Base-by-base conservation (phyloP, 2,888 invertebrate genomes). In the Oasisia sp. region DNA sequence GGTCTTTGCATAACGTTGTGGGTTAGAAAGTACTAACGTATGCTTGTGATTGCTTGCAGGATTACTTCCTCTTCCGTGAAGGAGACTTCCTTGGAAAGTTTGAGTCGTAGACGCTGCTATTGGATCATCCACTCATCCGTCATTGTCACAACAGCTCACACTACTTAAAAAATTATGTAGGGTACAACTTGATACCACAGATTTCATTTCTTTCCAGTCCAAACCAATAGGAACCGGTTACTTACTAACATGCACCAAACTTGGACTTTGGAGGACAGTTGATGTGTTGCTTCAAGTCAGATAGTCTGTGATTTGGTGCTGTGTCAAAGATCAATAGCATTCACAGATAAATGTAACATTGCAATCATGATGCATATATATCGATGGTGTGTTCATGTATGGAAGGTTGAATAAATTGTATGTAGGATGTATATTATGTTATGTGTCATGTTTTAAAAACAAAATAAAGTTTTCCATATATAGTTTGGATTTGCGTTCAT, bases 61-160 rank as follows among this genome's bases (percentile, higher is more conserved):
- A 99, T 96, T 98, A 98, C 96, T 98, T 98, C 95, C 97, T 99
- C 94, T 99, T 98, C 97, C 97, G 98, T 96, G 99, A 99, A 97
- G 97, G 98, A 92, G 99, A 99, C 96, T 99, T 99, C 95, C 97
- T 99, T 95, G 99, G 99, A 93, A 99, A 99, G 97, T 97, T 95
- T 94, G 95, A 96, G 56, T 94, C 32, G n/a, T 32, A 92, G 19
- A 50, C 19, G 74, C 74, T 74, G 74, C 74, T 74, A 19, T 74
- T 74, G 5, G 27, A 74, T 74, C 74, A 74, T 74, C 74, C 74
- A 74, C 74, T 74, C 14, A 74, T 74, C 27, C 14, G 27, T 74
- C 27, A 19, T 74, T 74, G 27, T 74, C 74, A 74, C n/a, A 74
- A 74, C 74, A 74, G 74, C 27, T 50, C 50, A 50, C 50, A 50